Conservation (phyloP, 2,797 vertebrate genomes). For the Onychomys torridus region DNA sequence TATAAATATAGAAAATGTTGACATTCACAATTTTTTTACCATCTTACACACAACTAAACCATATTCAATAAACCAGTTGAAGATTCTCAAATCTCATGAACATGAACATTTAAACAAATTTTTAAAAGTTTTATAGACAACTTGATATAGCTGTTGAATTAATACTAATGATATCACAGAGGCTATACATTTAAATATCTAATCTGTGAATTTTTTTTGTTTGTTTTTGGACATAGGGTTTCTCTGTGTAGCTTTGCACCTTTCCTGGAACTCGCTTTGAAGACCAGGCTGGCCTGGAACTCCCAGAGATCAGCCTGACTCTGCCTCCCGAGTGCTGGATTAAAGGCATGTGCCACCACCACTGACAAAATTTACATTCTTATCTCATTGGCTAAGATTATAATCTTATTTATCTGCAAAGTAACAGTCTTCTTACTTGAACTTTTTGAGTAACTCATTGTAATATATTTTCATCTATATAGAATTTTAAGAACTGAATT, state of each 20-base stretch:
- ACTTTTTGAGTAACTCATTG: background rate
- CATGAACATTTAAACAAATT: background rate
- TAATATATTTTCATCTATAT: background rate
- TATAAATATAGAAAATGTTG: background rate
- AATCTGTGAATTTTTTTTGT: too few species aligned
- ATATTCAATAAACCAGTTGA: background rate
- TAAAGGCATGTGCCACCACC: too few species aligned
- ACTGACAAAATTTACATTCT: background rate
- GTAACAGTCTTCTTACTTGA: background rate
- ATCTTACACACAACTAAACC: background rate
- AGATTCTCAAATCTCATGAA: background rate
- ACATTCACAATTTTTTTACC: background rate
- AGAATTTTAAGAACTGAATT: background rate
- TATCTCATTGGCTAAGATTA: conserved; percentile 6
- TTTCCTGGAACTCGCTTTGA: too few species aligned
- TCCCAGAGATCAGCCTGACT: too few species aligned
- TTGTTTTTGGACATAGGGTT: too few species aligned
- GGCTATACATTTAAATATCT: background rate
- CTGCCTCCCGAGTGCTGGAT: too few species aligned
- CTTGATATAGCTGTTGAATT: background rate
- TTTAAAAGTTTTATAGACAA: background rate
- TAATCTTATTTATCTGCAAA: background rate
- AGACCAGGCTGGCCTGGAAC: too few species aligned
- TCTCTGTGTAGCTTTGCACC: too few species aligned
- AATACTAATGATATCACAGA: background rate